Conservation (phyloP, 2,113 vertebrate species). For the Pardalotus punctatus region DNA sequence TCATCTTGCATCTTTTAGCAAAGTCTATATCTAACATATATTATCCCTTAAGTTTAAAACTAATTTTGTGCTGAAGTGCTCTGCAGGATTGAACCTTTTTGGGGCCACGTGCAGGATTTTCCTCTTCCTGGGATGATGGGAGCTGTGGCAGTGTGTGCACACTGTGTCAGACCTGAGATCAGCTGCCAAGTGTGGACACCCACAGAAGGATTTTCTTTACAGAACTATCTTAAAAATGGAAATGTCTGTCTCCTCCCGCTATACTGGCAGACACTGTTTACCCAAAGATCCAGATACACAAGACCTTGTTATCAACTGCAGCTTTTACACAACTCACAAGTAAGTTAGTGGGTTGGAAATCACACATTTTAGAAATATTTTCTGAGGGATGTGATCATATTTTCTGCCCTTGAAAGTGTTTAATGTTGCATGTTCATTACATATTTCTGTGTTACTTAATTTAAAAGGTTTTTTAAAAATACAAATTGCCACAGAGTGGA, state of each 20-base stretch:
- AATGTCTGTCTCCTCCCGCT: neutral
- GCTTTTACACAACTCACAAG: neutral
- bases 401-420: neutral
- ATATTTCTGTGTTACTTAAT: conserved; percentile 19
- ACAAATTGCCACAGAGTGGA: neutral
- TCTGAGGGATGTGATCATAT: neutral
- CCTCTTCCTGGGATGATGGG: neutral
- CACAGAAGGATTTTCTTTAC: neutral
- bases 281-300: neutral
- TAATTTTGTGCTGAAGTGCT: neutral
- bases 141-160: neutral
- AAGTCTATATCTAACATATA: neutral
- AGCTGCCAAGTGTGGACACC: neutral
- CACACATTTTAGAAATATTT: conserved; percentile 11
- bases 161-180: neutral
- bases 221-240: neutral
- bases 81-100: neutral
- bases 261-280: neutral
- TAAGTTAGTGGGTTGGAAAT: neutral
- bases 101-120: neutral
- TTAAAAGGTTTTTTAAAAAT: neutral
- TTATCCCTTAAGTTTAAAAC: neutral
- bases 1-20: neutral
- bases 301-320: neutral
- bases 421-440: neutral